Base-by-base conservation (phyloP, 2,113 vertebrate genomes). In the Climacteris rufus region DNA sequence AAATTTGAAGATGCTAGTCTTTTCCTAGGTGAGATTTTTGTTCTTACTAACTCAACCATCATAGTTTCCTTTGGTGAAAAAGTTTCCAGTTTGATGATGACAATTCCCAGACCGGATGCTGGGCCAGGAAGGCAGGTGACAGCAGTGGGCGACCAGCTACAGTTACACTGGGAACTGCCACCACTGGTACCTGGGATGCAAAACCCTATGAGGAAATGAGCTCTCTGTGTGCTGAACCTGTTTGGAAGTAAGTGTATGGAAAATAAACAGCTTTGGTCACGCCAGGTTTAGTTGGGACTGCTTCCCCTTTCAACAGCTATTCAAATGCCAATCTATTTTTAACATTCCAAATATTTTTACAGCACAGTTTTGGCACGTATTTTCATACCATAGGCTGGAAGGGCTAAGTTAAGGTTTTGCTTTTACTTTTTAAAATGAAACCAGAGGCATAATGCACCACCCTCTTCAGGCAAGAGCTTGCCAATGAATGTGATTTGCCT, bases 311-410 rank as follows among this genome's bases (percentile, higher is more conserved):
- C 87, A 66, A 64, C 54, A 94, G 66, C 57, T 94, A 83, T 91
- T 87, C 37, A 66, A 83, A 94, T 76, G 54, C 39, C 87, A 77
- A 50, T 75, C 87, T 96, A 90, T 96, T 94, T 94, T 94, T 96
- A 96, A 78, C 83, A 80, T 76, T 94, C 66, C 54, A 76, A 68
- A 63, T 93, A 91, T 93, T 95, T 89, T 84, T 45, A 83, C 53
- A 49, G 76, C 37, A 23, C 31, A 44, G 47, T 81, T 94, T 93
- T 72, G 91, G 74, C 71, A 69, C 27, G 45, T 9, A 30, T 85
- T 93, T 96, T 83, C 42, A 56, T 45, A 40, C 72, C 2, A 0
- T 65, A 54, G 68, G 56, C 93, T 65, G 54, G 52, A 92, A 95
- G 17, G 45, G 20, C 70, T 40, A 66, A 27, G n/a, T 63, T 80